phyloP scores from a whole-genome alignment of 2,113 vertebrate genomes.

The Neolamprologus toae region DNA sequence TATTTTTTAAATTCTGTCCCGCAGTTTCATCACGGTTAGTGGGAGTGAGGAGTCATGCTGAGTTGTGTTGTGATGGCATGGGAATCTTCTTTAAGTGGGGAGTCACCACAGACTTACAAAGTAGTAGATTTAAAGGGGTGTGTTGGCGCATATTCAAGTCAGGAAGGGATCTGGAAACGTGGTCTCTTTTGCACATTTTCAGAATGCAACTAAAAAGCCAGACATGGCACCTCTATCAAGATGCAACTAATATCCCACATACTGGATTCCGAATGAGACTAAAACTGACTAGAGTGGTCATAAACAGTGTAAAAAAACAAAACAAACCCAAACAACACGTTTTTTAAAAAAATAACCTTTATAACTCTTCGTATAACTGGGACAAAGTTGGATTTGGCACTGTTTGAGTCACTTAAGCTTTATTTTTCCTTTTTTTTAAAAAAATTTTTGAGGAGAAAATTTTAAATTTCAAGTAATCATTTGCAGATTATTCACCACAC shows the following conservation, averaged over 20 bases:
- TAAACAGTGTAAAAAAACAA: rapidly evolving
- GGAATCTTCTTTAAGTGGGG: not conserved
- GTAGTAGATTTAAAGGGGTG: not conserved
- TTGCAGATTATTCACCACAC: not conserved
- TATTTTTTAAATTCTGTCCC: not conserved
- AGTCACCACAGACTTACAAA: not conserved
- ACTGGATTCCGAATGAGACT: not conserved
- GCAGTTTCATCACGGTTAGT: not conserved
- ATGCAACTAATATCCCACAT: not conserved
- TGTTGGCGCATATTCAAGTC: not conserved
- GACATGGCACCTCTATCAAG: not conserved
- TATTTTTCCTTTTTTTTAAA: no score
- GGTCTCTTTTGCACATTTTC: not conserved
- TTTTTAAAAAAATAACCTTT: rapidly evolving
- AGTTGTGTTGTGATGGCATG: not conserved
- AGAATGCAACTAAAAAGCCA: not conserved
- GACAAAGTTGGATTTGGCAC: not conserved
- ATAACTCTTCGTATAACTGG: not conserved
- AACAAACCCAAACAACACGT: not conserved
- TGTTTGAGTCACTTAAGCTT: not conserved
- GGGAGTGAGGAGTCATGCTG: slow-evolving; percentile 7
- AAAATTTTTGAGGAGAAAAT: rapidly evolving
- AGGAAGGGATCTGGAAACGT: not conserved
- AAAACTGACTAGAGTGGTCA: not conserved
- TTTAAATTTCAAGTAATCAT: not conserved